These are phyloP conservation scores for Dasyornis broadbenti DNA, from an alignment of 2,113 vertebrate genomes.

Conservation along the genomic window DNA sequence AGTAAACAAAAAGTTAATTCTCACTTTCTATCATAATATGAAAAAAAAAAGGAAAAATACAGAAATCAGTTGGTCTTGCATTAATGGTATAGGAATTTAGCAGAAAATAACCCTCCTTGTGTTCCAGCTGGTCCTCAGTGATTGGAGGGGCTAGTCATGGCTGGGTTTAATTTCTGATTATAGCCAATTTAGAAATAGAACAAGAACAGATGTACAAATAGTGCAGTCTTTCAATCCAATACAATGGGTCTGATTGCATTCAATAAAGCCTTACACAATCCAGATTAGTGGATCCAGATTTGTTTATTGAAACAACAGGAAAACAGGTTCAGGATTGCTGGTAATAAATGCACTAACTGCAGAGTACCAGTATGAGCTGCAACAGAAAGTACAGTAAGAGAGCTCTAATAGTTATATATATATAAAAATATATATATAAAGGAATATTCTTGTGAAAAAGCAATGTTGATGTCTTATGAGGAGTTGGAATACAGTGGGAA, in stretches of 20 bases:
- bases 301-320: neutral
- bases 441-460: neutral
- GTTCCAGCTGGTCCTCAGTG: neutral
- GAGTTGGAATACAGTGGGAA: neutral
- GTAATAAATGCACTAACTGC: neutral
- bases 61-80: neutral
- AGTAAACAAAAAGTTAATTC: neutral
- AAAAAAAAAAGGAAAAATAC: neutral
- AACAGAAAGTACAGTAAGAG: neutral
- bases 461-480: neutral
- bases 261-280: neutral
- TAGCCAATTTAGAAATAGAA: neutral
- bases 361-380: neutral
- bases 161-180: neutral
- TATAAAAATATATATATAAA: neutral
- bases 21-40: neutral
- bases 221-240: neutral
- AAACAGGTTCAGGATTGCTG: neutral
- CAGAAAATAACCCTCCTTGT: neutral
- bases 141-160: fast-evolving
- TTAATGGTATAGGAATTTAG: neutral
- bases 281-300: neutral
- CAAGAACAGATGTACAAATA: neutral
- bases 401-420: neutral
- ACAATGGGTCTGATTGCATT: neutral